Evolutionary conservation across 1,140 invertebrate genomes (phyloP).

Genomic region (Drosophila pectinifera): DNA sequence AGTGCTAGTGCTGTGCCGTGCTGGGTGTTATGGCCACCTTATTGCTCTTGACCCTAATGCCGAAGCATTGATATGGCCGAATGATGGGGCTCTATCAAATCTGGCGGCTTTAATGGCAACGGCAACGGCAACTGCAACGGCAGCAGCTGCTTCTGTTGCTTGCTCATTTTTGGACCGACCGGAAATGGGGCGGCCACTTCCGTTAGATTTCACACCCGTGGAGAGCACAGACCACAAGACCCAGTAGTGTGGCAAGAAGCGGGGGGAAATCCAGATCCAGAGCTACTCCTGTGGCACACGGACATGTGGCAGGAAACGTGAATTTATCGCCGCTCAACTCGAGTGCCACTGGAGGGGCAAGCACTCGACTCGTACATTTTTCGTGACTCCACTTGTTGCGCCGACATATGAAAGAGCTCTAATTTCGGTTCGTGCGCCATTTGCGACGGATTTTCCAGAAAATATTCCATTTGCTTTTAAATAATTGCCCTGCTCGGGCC

Average conservation of each 20-base stretch:
- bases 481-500: constrained; percentile 58
- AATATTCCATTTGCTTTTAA: constrained; percentile 60
- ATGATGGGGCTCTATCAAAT: constrained; percentile 36
- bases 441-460: constrained; percentile 25
- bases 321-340: constrained; percentile 75
- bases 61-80: constrained; percentile 43
- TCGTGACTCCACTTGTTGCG: constrained; percentile 50
- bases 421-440: constrained; percentile 38
- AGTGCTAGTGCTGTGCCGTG: constrained; percentile 1
- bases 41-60: constrained; percentile 76
- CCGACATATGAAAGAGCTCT: constrained; percentile 17
- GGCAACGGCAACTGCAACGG: constrained; percentile 12
- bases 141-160: constrained; percentile 27
- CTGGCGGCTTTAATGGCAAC: constrained; percentile 28
- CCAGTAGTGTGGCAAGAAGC: constrained; percentile 11
- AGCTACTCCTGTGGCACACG: constrained; percentile 60
- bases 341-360: constrained; percentile 48
- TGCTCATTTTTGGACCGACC: constrained; percentile 53
- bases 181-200: constrained; percentile 75
- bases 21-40: constrained; percentile 45
- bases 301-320: constrained; percentile 75
- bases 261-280: constrained; percentile 1
- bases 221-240: not conserved
- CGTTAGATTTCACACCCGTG: constrained; percentile 69
- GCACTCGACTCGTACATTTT: constrained; percentile 41